Percentiles rank a stretch among this genome's conserved stretches.
Evolutionary conservation across 2,113 vertebrate genomes (phyloP).

Genomic region (Myotis lucifugus): DNA sequence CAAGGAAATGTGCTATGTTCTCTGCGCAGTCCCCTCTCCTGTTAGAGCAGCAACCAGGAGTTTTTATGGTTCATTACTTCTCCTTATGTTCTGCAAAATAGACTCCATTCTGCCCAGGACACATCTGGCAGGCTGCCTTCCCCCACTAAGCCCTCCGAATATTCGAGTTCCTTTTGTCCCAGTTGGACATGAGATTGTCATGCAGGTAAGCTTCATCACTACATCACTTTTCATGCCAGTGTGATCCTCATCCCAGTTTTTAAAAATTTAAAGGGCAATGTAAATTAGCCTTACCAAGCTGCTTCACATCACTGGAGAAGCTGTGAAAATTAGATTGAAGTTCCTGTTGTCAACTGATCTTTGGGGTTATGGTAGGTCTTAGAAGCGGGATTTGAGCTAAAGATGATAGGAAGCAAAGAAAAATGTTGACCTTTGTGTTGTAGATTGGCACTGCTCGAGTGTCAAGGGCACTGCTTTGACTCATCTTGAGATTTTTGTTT

Average conservation of each 20-base stretch:
- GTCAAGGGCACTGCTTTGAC: not conserved
- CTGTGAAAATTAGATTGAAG: slow-evolving; percentile 63
- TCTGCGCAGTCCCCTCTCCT: slow-evolving; percentile 33
- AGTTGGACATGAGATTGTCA: slow-evolving; percentile 57
- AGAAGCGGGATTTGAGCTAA: slow-evolving; percentile 29
- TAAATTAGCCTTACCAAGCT: slow-evolving; percentile 68
- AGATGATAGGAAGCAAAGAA: slow-evolving; percentile 30
- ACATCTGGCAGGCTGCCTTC: slow-evolving; percentile 54
- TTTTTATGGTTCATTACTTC: slow-evolving; percentile 73
- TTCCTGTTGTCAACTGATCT: slow-evolving; percentile 49
- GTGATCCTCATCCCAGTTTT: slow-evolving; percentile 35
- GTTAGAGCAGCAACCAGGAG: slow-evolving; percentile 23
- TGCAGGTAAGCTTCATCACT: not conserved
- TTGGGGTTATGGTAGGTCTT: slow-evolving; percentile 28
- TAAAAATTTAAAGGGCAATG: slow-evolving; percentile 65
- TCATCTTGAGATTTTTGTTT: slow-evolving; percentile 41
- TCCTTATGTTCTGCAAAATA: slow-evolving; percentile 64
- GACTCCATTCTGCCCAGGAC: slow-evolving; percentile 53
- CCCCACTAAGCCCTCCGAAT: not conserved
- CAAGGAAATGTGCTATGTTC: slow-evolving; percentile 44
- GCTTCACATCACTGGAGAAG: slow-evolving; percentile 63
- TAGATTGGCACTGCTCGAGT: not conserved
- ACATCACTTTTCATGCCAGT: slow-evolving; percentile 23
- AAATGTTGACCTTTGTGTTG: slow-evolving; percentile 35
- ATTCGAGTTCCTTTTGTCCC: slow-evolving; percentile 7